Base-by-base conservation (phyloP, 2,888 invertebrate species). In the Ashinkailepas kermadecensis region DNA sequence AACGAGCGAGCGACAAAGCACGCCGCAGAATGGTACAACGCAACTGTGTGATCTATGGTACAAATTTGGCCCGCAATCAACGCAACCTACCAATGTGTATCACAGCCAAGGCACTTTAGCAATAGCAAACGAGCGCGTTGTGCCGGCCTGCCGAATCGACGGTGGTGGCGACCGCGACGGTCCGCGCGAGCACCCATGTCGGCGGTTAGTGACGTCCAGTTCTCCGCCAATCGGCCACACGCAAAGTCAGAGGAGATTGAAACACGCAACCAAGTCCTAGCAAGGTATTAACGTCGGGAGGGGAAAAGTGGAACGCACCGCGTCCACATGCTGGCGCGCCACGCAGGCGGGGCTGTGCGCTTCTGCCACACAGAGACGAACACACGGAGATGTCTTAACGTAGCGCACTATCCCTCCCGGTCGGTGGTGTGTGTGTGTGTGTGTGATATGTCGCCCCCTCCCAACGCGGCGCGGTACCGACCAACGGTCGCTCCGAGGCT, bases 21-120 rank as follows among this genome's bases (percentile, higher is more conserved):
- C 54, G 54, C 70, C 15, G 8, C 15, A 74, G 74, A 74, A 74
- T 74, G 74, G 65, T 56, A 74, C 74, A 74, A 74, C 74, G 21
- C 13, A 74, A 74, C 74, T 25, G 39, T 54, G 56, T 56, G 74
- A 74, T 15, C 56, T 74, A 74, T 74, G 74, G 56, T 74, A 74
- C 74, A 74, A 23, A 74, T 74, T 74, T 74, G 74, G 74, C 74
- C 74, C 74, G 74, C 74, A 56, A 56, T 21, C 74, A 74, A 54
- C 56, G 74, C 23, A 54, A 39, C n/a, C 23, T 15, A 23, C 21
- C 54, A 74, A 74, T 21, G 15, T 23, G 54, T 67, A 74, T 74
- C 74, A 74, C 74, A 74, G 74, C 74, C 74, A 74, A 74, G 74
- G 74, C 74, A 74, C 74, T 74, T 74, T 56, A 56, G 74, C 74